phyloP scores from a whole-genome alignment of 2,888 invertebrate species.

The Callyntrura sp. region DNA sequence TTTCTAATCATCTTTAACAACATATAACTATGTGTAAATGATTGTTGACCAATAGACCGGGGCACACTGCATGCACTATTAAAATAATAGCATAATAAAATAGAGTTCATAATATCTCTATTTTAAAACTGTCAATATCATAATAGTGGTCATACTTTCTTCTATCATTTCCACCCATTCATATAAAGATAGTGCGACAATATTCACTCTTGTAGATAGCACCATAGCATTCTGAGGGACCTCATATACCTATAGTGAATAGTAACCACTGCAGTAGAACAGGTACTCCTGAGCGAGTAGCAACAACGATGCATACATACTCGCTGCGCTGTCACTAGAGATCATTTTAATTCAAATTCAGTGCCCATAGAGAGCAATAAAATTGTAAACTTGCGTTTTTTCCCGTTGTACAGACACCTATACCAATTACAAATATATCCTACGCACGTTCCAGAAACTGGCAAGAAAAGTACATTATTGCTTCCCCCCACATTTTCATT shows the following conservation, averaged over 20 bases:
- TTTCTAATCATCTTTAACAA: slow-evolving; percentile 22
- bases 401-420: not conserved
- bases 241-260: too few relatives aligned
- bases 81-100: not conserved
- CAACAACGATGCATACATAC: not conserved
- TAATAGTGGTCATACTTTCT: not conserved
- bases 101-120: not conserved
- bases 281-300: not conserved
- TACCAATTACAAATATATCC: not conserved
- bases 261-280: not conserved
- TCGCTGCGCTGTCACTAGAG: slow-evolving; percentile 28
- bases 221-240: too few relatives aligned
- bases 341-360: slow-evolving; percentile 46
- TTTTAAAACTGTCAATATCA: not conserved
- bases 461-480: slow-evolving; percentile 7
- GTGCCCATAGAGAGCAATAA: slow-evolving; percentile 20
- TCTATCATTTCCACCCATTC: not conserved
- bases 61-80: slow-evolving; percentile 8
- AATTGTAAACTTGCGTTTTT: not conserved
- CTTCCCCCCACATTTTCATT: not conserved
- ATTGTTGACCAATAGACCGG: not conserved
- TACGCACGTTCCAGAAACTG: slow-evolving; percentile 2
- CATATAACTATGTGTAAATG: not conserved
- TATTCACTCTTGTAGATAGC: not conserved
- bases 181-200: not conserved